Conservation (phyloP, 1,140 invertebrate genomes). For the Euwallacea fornicatus region DNA sequence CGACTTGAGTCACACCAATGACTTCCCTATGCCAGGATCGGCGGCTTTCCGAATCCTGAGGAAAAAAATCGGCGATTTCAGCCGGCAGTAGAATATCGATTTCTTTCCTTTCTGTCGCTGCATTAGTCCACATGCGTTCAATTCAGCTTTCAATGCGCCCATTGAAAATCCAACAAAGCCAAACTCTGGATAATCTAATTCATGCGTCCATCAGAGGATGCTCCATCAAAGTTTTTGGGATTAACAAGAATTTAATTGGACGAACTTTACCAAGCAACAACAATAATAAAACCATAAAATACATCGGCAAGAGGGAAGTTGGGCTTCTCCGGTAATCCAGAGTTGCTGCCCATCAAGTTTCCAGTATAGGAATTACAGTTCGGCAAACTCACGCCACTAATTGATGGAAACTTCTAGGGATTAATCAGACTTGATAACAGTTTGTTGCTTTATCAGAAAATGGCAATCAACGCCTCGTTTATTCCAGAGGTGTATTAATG, state of each 20-base stretch:
- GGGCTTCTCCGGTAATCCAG: constrained; percentile 8
- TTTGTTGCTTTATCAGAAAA: constrained; percentile 20
- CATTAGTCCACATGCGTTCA: no score
- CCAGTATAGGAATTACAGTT: constrained; percentile 16
- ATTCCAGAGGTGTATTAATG: neutral
- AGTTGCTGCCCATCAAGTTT: constrained; percentile 15
- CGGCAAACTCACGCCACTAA: constrained; percentile 10
- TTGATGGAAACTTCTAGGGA: constrained; percentile 13
- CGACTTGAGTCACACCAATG: no score
- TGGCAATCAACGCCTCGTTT: constrained; percentile 2
- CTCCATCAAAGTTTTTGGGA: no score
- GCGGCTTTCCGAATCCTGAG: no score
- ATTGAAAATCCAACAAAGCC: no score
- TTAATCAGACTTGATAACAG: constrained; percentile 14
- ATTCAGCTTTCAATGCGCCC: no score
- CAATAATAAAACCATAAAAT: constrained; percentile 16
- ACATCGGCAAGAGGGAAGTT: neutral
- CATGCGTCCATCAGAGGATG: no score
- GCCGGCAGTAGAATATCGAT: no score
- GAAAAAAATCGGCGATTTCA: no score
- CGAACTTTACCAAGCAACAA: neutral
- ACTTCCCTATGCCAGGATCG: no score
- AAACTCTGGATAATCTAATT: no score
- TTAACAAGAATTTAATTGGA: neutral
- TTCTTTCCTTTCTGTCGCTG: no score